Evolutionary conservation across 2,888 invertebrate species (phyloP), one percentile per base, ranked within the genome.

Genomic region (Cerastis rubricosa): DNA sequence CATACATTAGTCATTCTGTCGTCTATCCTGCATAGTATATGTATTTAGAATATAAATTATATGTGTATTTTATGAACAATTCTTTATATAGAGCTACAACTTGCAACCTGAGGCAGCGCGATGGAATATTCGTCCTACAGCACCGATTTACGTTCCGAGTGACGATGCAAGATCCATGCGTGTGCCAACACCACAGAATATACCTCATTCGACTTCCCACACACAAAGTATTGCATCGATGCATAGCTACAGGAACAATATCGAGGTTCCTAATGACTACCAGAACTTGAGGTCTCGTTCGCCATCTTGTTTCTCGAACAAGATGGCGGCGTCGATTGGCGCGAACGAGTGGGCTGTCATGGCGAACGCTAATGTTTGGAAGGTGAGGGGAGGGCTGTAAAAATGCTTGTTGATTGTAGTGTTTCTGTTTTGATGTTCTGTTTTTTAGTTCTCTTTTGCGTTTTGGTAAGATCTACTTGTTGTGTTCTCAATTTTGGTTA

Each of bases 301-400:
- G 94, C 97, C 97, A 94, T 97, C 97, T 94, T 97, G 96, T 92
- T 97, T 96, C 78, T 96, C 96, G 0, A 96, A 96, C 93, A 97
- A 97, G 83, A 96, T 97, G 97, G 95, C 96, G 89, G 94, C 96
- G 81, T 95, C 96, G 81, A 94, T 95, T 92, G 96, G 96, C 93
- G 94, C 94, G 86, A 96, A 96, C 93, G 97, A 96, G 88, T 97
- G 97, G 97, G 95, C 96, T 88, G 91, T 95, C 83, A 94, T 96
- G 93, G 94, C 95, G 90, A 96, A 95, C 86, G 93, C 94, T 87
- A 94, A 92, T 90, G 93, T 95, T 80, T 97, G 97, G 97, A 97
- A 97, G 97, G 97, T 97, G 97, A 97, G 97, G 96, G 96, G 95
- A 93, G 95, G 96, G 96, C 94, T 93, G 92, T 92, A 87, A 83